Evolutionary conservation across 2,888 invertebrate species (phyloP), one percentile per base, ranked within the genome.

Genomic region (Eupithecia centaureata): DNA sequence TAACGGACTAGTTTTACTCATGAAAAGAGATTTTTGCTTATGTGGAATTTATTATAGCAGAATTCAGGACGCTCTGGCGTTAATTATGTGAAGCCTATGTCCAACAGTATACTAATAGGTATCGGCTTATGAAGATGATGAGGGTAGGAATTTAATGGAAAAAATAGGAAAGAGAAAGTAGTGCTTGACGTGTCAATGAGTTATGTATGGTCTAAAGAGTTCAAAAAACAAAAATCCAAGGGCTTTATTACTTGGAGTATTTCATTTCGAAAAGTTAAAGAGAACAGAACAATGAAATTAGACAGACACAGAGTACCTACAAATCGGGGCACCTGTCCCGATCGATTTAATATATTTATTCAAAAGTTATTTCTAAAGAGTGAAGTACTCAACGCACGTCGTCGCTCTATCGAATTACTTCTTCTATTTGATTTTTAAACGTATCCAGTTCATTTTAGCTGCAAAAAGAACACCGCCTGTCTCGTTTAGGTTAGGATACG

Each of bases 401-500:
- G 47, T 38, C 42, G 47, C n/a, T 38, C 42, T 18, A 42, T 42
- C 42, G 18, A 18, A 42, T 42, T 18, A n/a, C n/a, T 42, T 47
- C 10, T n/a, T n/a, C n/a, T n/a, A 22, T 47, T 47, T 47, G 47
- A 47, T 47, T 47, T 12, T 47, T 10, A 10, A 47, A 22, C 54
- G 28, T 57, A 57, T 57, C 32, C 57, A 32, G 32, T 32, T 30
- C 0, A 33, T 18, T 57, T 57, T 32, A 32, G 57, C 18, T 30
- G 57, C 18, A 30, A n/a, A 33, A 33, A 57, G 57, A 57, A 32
- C 32, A 13, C 57, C 32, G 56, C 18, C 18, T 18, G 42, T 42
- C 62, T 59, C 25, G 52, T 54, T 38, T 63, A 63, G 67, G 67
- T 38, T 63, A 63, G 67, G 67, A 71, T 67, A 64, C 67, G 59